These are phyloP conservation scores for Caenorhabditis uteleia DNA, from an alignment of 2,888 invertebrate genomes.

Conservation along the genomic window DNA sequence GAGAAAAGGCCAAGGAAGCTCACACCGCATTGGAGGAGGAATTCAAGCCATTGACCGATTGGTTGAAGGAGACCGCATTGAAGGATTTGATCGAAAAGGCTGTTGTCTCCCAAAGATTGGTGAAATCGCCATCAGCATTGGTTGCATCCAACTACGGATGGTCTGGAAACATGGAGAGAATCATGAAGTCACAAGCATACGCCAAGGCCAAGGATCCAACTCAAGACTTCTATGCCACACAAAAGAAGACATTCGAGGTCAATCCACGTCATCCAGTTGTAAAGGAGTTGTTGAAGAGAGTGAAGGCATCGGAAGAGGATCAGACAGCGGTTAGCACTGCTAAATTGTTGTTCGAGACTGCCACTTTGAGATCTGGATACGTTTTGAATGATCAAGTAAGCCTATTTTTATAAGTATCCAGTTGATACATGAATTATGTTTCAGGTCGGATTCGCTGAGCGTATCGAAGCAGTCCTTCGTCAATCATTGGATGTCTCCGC, in stretches of 20 bases:
- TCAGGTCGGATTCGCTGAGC: conserved; percentile 82
- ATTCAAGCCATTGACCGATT: conserved; percentile 87
- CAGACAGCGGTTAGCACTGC: conserved; percentile 83
- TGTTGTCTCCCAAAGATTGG: conserved; percentile 84
- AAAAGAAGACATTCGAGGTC: conserved; percentile 95
- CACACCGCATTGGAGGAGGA: conserved; percentile 79
- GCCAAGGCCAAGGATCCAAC: conserved; percentile 92
- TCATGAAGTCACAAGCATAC: conserved; percentile 88
- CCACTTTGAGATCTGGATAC: conserved; percentile 91
- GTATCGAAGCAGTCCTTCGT: conserved; percentile 86
- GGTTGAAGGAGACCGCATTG: conserved; percentile 82
- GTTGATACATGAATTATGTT: neutral
- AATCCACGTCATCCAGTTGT: conserved; percentile 96
- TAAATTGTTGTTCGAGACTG: conserved; percentile 86
- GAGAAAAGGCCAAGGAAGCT: conserved; percentile 75
- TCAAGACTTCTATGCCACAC: conserved; percentile 79
- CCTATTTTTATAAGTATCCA: neutral
- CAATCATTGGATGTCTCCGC: conserved; percentile 71
- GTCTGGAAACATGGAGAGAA: conserved; percentile 98
- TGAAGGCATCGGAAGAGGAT: conserved; percentile 81
- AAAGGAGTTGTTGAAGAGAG: conserved; percentile 84
- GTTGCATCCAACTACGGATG: conserved; percentile 96
- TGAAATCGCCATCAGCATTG: conserved; percentile 91
- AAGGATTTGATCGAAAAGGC: conserved; percentile 77
- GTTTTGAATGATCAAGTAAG: conserved; percentile 78